phyloP scores from a whole-genome alignment of 1,140 invertebrate genomes.

The Aphelenchoides avenae region DNA sequence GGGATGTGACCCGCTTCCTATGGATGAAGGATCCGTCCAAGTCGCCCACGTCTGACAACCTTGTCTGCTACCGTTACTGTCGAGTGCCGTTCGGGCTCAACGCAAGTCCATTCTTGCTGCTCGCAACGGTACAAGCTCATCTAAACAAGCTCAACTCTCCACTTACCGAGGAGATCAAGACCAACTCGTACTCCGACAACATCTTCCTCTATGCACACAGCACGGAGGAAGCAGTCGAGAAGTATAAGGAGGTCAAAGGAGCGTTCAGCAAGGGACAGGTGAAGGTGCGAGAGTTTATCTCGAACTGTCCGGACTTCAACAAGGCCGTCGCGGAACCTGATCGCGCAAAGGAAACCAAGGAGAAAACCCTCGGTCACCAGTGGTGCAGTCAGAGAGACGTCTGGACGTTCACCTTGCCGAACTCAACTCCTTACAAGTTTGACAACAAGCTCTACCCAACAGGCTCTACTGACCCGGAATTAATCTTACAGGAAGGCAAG shows the following conservation, averaged over 20 bases:
- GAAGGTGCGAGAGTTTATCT: constrained; percentile 25
- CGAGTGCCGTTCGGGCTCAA: constrained; percentile 15
- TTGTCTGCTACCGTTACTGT: constrained; percentile 1
- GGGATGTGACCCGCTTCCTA: constrained; percentile 8
- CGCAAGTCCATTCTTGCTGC: constrained; percentile 8
- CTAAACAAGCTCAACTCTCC: neutral
- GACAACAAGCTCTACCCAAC: too few relatives aligned
- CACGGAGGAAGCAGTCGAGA: constrained; percentile 7
- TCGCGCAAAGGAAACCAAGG: neutral
- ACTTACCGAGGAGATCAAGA: constrained; percentile 5
- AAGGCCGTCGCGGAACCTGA: constrained; percentile 2
- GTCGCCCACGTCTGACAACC: neutral
- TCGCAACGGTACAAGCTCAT: neutral
- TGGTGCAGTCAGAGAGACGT: constrained; percentile 4
- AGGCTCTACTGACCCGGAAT: too few relatives aligned
- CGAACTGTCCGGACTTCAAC: neutral
- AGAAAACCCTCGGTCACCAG: constrained; percentile 10
- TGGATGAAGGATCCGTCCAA: constrained; percentile 5
- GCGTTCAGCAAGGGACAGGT: constrained; percentile 6
- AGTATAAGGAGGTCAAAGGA: constrained; percentile 2
- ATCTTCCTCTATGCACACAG: neutral
- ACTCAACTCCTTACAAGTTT: too few relatives aligned
- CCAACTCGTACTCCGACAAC: constrained; percentile 10
- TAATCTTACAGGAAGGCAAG: neutral
- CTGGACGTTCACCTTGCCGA: too few relatives aligned